Evolutionary conservation across 2,113 vertebrate genomes (phyloP).

Genomic region (Varanus salvator): DNA sequence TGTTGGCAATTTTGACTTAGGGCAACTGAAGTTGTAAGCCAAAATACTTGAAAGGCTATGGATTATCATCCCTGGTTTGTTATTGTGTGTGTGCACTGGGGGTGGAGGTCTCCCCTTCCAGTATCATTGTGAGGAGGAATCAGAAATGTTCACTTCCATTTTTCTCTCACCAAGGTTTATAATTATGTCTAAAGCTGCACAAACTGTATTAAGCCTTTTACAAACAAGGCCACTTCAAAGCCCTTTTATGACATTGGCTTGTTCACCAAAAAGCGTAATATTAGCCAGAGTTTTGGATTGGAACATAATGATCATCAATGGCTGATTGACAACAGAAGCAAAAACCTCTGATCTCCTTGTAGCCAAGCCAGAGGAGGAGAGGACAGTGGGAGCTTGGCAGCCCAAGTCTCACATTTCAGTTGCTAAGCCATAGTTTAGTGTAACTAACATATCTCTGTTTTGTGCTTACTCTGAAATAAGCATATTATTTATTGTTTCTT

Average conservation of each 20-base stretch:
- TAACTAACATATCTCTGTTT: not conserved
- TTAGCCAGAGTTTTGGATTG: too few relatives aligned
- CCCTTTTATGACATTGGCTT: not conserved
- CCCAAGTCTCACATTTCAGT: too few relatives aligned
- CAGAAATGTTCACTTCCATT: not conserved
- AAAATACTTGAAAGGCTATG: too few relatives aligned
- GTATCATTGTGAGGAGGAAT: not conserved
- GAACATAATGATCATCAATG: not conserved
- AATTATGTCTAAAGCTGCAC: not conserved
- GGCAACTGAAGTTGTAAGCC: too few relatives aligned
- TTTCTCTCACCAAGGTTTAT: not conserved
- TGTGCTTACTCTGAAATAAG: not conserved
- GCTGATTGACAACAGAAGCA: not conserved
- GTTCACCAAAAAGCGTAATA: not conserved
- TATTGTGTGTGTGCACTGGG: too few relatives aligned
- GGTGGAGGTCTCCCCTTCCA: too few relatives aligned
- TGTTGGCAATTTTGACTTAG: not conserved
- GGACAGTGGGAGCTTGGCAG: too few relatives aligned
- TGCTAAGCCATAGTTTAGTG: too few relatives aligned
- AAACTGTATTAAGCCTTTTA: not conserved
- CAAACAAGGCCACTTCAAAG: not conserved
- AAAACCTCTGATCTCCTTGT: not conserved
- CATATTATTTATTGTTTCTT: not conserved
- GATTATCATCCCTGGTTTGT: too few relatives aligned
- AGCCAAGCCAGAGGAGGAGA: not conserved